These are phyloP conservation scores for Pentamera pediparva DNA, from an alignment of 53 echinoderm and acorn worm species.

Conservation along the genomic window DNA sequence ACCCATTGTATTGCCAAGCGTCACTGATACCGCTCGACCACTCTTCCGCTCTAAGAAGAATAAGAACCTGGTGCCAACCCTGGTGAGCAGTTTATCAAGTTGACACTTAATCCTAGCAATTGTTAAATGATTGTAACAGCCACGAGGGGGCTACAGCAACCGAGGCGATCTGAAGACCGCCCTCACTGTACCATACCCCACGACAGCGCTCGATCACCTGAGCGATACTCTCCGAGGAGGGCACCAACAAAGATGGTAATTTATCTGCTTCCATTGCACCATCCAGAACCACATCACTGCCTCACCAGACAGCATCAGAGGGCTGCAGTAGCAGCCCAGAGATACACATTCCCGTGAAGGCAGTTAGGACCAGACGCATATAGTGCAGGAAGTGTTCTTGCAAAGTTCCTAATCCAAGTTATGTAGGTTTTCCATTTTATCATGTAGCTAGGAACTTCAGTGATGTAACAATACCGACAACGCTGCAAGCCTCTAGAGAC, in stretches of 20 bases:
- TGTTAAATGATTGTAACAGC: slow-evolving; percentile 6
- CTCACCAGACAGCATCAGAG: slow-evolving; percentile 7
- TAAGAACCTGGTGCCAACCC: too few species aligned
- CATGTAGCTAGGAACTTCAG: too few species aligned
- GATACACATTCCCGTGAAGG: slow-evolving; percentile 20
- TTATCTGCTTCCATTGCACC: slow-evolving; percentile 34
- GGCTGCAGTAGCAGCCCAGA: background rate
- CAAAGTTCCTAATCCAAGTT: too few species aligned
- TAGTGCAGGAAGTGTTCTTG: slow-evolving; percentile 40
- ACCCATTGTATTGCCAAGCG: too few species aligned
- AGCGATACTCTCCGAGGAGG: too few species aligned
- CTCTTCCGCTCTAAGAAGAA: too few species aligned
- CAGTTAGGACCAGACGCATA: slow-evolving; percentile 17
- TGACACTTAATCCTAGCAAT: too few species aligned
- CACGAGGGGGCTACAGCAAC: background rate
- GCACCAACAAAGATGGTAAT: background rate
- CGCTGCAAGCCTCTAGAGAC: too few species aligned
- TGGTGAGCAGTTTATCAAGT: too few species aligned
- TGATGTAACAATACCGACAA: too few species aligned
- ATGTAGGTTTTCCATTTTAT: background rate
- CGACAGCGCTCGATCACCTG: slow-evolving; percentile 19
- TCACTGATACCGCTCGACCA: too few species aligned
- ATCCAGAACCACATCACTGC: slow-evolving; percentile 23
- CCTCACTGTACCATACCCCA: slow-evolving; percentile 2
- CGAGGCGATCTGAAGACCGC: background rate